Evolutionary conservation across 2,113 vertebrate species (phyloP).

Genomic region (Rostratula benghalensis): DNA sequence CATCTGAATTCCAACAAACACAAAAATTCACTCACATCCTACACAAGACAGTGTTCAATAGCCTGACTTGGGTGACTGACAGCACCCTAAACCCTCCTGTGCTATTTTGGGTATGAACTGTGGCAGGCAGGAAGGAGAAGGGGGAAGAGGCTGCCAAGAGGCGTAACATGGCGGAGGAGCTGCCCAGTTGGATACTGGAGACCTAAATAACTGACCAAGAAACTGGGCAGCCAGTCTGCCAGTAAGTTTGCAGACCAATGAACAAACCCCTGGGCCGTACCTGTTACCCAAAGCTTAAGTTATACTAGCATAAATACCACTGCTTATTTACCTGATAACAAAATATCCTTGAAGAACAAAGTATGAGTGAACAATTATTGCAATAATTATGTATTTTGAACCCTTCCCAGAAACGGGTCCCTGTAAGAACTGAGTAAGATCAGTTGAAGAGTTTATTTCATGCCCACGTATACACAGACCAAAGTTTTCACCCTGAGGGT

Average conservation of each 20-base stretch:
- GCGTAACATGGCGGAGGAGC: not conserved
- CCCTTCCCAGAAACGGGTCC: not conserved
- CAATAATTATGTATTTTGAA: not conserved
- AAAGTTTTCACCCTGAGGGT: not conserved
- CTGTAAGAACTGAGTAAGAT: not conserved
- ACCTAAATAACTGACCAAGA: not conserved
- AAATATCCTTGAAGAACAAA: not conserved
- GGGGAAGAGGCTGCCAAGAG: not conserved
- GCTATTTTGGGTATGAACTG: not conserved
- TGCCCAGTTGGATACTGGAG: not conserved
- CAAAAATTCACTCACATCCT: not conserved
- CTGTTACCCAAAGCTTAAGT: not conserved
- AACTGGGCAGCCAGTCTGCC: not conserved
- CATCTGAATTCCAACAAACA: slow-evolving; percentile 78
- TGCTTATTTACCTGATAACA: not conserved
- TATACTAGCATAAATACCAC: not conserved
- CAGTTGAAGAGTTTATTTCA: not conserved
- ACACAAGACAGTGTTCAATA: not conserved
- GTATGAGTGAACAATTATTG: not conserved
- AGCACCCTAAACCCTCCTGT: not conserved
- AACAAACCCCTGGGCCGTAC: not conserved
- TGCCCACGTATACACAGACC: not conserved
- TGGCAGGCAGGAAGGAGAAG: not conserved
- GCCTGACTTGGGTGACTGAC: not conserved
- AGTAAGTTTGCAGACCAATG: not conserved